Evolutionary conservation across 2,113 vertebrate species (phyloP).

Genomic region (Xiphophorus couchianus): DNA sequence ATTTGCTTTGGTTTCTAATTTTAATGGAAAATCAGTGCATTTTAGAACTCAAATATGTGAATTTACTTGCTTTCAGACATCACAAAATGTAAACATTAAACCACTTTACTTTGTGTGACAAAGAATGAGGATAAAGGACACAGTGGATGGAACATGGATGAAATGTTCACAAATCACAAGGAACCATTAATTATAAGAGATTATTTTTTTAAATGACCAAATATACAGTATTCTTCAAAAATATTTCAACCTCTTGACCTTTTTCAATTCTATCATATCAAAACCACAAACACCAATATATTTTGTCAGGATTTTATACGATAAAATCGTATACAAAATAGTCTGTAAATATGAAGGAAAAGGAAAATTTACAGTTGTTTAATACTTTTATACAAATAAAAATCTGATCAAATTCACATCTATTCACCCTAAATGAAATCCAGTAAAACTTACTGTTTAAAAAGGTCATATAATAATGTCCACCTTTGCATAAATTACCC

Average conservation of each 20-base stretch:
- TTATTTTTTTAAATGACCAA: background rate
- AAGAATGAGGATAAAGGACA: no score
- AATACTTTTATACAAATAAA: background rate
- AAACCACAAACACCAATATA: slow-evolving; percentile 29
- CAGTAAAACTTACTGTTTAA: background rate
- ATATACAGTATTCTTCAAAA: background rate
- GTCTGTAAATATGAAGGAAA: background rate
- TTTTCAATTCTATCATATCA: background rate
- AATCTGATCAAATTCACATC: background rate
- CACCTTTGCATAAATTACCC: no score
- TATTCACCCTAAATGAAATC: background rate
- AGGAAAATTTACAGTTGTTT: background rate
- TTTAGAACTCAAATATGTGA: slow-evolving; percentile 4
- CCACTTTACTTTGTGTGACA: slow-evolving; percentile 9
- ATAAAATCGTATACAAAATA: background rate
- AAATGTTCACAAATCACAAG: no score
- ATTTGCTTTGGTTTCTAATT: background rate
- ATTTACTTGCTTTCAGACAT: slow-evolving; percentile 13
- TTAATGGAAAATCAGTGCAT: background rate
- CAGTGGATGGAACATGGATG: background rate
- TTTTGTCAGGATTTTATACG: background rate
- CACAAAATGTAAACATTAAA: slow-evolving; percentile 32
- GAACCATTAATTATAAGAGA: background rate
- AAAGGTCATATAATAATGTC: background rate
- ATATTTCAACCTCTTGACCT: background rate